These are phyloP conservation scores for Sceloporus tristichus DNA, from an alignment of 2,113 vertebrate genomes.

Conservation along the genomic window DNA sequence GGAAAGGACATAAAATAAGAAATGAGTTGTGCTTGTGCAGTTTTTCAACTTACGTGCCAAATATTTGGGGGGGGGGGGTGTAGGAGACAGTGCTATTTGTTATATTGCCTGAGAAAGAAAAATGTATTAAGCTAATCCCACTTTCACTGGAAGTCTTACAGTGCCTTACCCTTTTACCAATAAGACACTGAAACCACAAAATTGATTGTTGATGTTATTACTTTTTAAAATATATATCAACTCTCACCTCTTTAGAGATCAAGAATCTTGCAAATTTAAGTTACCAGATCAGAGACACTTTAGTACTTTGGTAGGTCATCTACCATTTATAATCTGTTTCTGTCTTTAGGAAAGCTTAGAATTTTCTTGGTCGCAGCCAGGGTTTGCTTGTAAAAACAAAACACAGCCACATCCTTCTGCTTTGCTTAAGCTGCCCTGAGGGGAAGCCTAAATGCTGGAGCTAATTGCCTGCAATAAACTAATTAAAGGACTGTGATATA, in stretches of 20 bases:
- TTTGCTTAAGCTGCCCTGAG: constrained; percentile 45
- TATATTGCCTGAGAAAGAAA: too few species aligned
- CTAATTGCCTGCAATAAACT: constrained; percentile 74
- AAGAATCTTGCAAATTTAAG: neutral
- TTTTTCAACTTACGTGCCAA: too few species aligned
- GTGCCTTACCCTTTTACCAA: too few species aligned
- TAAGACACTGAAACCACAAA: too few species aligned
- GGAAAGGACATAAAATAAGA: too few species aligned
- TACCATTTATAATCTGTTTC: neutral
- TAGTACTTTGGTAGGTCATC: neutral
- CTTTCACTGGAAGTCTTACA: too few species aligned
- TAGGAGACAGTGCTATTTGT: too few species aligned
- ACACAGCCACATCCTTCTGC: constrained; percentile 31
- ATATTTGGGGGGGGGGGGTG: too few species aligned
- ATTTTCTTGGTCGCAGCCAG: neutral
- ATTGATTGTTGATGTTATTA: neutral
- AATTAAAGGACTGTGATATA: constrained; percentile 68
- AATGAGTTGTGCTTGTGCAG: too few species aligned
- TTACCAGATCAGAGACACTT: neutral
- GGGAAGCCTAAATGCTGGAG: constrained; percentile 63
- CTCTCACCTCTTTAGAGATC: neutral
- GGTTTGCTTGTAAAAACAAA: constrained; percentile 23
- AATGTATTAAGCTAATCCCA: too few species aligned
- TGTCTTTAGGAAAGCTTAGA: fast-evolving
- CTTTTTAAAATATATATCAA: neutral